Evolutionary conservation across 2,888 invertebrate species (phyloP).

Genomic region (Ryuthela nishihirai): DNA sequence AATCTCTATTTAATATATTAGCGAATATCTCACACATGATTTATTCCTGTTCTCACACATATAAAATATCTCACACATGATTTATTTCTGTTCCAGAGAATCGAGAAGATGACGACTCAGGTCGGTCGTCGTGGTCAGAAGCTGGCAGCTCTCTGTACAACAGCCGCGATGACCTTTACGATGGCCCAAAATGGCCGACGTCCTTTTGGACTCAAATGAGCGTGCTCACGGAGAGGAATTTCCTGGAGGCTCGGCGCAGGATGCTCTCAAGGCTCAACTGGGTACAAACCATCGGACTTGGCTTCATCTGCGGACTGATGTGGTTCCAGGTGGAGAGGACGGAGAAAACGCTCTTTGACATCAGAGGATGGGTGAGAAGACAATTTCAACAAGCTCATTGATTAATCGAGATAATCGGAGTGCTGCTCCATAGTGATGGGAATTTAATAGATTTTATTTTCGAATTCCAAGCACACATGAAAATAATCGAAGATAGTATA

Average conservation of each 20-base stretch:
- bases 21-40: too few species aligned
- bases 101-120: conserved; percentile 60
- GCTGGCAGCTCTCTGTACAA: conserved; percentile 56
- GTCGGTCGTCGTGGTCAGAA: conserved; percentile 59
- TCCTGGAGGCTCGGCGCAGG: conserved; percentile 67
- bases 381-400: too few species aligned
- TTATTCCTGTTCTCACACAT: too few species aligned
- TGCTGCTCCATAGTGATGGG: too few species aligned
- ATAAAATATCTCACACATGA: too few species aligned
- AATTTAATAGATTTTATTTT: too few species aligned
- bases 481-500: too few species aligned
- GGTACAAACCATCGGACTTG: conserved; percentile 69
- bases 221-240: conserved; percentile 69
- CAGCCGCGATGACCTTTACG: conserved; percentile 11
- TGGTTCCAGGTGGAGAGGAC: conserved; percentile 74
- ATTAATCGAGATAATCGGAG: too few species aligned
- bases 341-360: conserved; percentile 69
- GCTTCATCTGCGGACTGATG: conserved; percentile 67
- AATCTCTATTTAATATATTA: too few species aligned
- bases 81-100: too few species aligned
- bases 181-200: conserved; percentile 61
- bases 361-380: conserved; percentile 65
- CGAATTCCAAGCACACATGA: too few species aligned
- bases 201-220: conserved; percentile 73
- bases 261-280: conserved; percentile 74